Evolutionary conservation across 30 jellyfish, hydroid and myxozoan genomes (phyloP).

Genomic region (Turritopsis rubra): DNA sequence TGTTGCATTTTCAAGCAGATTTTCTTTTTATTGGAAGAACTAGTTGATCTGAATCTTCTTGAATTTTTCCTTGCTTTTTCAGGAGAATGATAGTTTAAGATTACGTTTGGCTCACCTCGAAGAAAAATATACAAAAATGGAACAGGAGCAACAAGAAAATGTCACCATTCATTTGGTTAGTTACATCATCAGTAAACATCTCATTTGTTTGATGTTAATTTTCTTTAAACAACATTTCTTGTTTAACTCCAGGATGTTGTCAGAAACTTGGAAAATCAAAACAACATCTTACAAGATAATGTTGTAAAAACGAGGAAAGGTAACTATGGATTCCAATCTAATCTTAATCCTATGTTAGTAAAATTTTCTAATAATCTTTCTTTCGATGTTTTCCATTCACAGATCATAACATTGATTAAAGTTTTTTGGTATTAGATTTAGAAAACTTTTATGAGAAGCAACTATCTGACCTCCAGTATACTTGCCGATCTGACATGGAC

Average conservation of each 20-base stretch:
- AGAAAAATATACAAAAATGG: constrained; percentile 42
- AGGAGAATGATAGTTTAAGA: constrained; percentile 51
- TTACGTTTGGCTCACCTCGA: constrained; percentile 52
- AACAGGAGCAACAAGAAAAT: constrained; percentile 42
- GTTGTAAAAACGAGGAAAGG: not conserved
- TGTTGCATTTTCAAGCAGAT: too few relatives aligned
- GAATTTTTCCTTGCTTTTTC: not conserved
- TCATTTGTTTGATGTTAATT: not conserved
- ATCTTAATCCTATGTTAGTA: too few relatives aligned
- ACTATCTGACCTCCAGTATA: not conserved
- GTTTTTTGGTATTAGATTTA: not conserved
- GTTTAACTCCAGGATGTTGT: not conserved
- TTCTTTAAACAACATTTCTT: not conserved
- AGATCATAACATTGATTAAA: too few relatives aligned
- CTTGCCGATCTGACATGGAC: constrained; percentile 11
- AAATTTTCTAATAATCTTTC: too few relatives aligned
- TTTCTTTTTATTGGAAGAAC: not conserved
- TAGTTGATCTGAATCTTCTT: too few relatives aligned
- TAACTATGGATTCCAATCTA: too few relatives aligned
- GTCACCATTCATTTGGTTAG: not conserved
- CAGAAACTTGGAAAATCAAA: not conserved
- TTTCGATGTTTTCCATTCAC: too few relatives aligned
- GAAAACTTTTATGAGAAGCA: constrained; percentile 7
- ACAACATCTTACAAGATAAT: not conserved
- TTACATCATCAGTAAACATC: too few relatives aligned